Evolutionary conservation across 2,113 vertebrate species (phyloP).

Genomic region (Anarrhichthys ocellatus): DNA sequence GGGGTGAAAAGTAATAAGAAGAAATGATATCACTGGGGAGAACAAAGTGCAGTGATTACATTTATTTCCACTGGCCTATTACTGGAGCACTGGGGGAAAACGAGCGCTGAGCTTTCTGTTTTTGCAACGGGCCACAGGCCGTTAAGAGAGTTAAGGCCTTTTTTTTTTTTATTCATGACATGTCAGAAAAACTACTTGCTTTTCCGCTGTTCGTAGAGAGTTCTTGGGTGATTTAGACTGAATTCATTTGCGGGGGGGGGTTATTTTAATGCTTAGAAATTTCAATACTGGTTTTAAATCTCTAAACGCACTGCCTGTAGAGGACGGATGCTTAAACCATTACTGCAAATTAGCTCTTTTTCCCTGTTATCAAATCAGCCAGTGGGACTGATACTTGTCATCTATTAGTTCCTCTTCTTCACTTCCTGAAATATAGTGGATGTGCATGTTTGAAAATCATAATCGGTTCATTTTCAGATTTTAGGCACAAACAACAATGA

Average conservation of each 20-base stretch:
- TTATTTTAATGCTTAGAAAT: slow-evolving; percentile 49
- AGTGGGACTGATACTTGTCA: slow-evolving; percentile 36
- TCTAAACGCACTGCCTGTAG: slow-evolving; percentile 37
- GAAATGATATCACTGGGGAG: slow-evolving; percentile 76
- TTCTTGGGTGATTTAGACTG: slow-evolving; percentile 62
- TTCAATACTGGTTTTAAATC: slow-evolving; percentile 56
- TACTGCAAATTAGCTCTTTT: slow-evolving; percentile 55
- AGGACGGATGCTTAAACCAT: slow-evolving; percentile 42
- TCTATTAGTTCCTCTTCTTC: slow-evolving; percentile 21
- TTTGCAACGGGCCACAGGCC: slow-evolving; percentile 56
- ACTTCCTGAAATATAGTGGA: slow-evolving; percentile 26
- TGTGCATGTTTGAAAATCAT: neutral
- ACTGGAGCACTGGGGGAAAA: slow-evolving; percentile 71
- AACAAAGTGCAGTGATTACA: slow-evolving; percentile 84
- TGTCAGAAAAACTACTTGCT: slow-evolving; percentile 67
- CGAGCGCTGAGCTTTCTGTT: slow-evolving; percentile 69
- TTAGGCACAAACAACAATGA: slow-evolving; percentile 23
- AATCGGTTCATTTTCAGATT: neutral
- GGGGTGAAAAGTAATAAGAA: slow-evolving; percentile 77
- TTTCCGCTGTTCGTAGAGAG: slow-evolving; percentile 53
- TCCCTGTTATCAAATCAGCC: slow-evolving; percentile 10
- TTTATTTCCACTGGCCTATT: slow-evolving; percentile 82
- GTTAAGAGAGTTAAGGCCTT: slow-evolving; percentile 56
- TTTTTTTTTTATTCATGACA: slow-evolving; percentile 75
- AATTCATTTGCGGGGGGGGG: slow-evolving; percentile 60